These are phyloP conservation scores for Tauraco erythrolophus DNA, from an alignment of 2,113 vertebrate species.

Conservation along the genomic window DNA sequence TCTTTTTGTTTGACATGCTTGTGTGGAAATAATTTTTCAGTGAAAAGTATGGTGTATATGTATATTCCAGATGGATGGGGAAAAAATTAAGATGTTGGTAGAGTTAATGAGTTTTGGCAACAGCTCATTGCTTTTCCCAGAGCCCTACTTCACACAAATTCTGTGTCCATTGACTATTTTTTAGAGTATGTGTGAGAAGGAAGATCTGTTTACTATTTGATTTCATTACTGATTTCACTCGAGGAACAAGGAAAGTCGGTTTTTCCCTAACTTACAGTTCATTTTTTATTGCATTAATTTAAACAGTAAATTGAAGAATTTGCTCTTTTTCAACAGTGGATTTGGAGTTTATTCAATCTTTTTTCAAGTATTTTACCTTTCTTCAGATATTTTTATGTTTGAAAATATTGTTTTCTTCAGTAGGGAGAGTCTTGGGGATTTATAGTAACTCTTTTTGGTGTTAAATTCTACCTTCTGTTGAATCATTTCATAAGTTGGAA, in stretches of 20 bases:
- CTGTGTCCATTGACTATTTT: not conserved
- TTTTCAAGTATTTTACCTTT: not conserved
- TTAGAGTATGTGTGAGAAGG: not conserved
- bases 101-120: not conserved
- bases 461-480: not conserved
- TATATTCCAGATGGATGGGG: not conserved
- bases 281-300: not conserved
- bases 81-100: not conserved
- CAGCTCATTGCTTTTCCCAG: not conserved
- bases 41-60: accelerated
- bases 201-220: not conserved
- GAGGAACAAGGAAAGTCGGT: not conserved
- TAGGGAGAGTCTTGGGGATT: not conserved
- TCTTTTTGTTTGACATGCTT: not conserved
- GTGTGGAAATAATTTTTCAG: not conserved
- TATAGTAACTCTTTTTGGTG: not conserved
- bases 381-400: not conserved
- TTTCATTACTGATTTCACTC: not conserved
- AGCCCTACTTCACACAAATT: not conserved
- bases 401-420: not conserved
- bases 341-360: not conserved
- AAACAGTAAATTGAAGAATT: not conserved
- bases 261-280: not conserved
- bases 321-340: not conserved
- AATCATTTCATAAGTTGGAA: conserved; percentile 5